phyloP scores from a whole-genome alignment of 2,888 invertebrate genomes.

The Apodemia hepburni region DNA sequence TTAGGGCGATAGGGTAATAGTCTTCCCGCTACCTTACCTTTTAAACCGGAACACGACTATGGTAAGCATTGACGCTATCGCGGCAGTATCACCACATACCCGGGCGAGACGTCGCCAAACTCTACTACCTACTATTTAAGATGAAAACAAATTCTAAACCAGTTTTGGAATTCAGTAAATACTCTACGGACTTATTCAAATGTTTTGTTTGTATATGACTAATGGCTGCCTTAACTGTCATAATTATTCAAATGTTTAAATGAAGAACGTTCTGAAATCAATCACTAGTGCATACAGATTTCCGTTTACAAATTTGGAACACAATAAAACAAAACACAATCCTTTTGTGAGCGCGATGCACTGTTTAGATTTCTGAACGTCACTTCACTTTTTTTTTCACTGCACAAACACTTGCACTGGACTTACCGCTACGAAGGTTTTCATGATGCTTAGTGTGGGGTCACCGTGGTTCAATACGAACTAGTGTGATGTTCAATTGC shows the following conservation, averaged over 20 bases:
- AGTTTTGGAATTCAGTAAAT: no score
- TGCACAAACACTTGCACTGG: slow-evolving; percentile 52
- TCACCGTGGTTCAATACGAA: slow-evolving; percentile 69
- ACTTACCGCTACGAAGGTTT: slow-evolving; percentile 79
- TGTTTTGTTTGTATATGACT: no score
- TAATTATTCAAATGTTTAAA: slow-evolving; percentile 18
- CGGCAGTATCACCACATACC: no score
- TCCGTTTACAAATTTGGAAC: slow-evolving; percentile 28
- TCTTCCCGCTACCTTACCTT: no score
- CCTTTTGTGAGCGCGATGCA: slow-evolving; percentile 28
- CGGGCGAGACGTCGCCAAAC: no score
- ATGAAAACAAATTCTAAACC: no score
- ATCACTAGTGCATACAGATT: slow-evolving; percentile 25
- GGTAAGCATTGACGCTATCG: no score
- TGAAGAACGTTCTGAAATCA: slow-evolving; percentile 35
- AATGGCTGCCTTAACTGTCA: not conserved
- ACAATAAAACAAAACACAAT: slow-evolving; percentile 23
- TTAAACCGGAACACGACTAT: no score
- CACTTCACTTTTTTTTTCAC: slow-evolving; percentile 55
- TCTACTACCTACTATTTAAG: no score
- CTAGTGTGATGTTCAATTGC: slow-evolving; percentile 61
- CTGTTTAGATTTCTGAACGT: slow-evolving; percentile 61
- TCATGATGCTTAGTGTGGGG: slow-evolving; percentile 74
- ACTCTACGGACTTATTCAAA: no score
- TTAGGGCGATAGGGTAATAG: no score